Evolutionary conservation across 2,797 vertebrate genomes (phyloP).

Genomic region (Chaenodraco wilsoni): DNA sequence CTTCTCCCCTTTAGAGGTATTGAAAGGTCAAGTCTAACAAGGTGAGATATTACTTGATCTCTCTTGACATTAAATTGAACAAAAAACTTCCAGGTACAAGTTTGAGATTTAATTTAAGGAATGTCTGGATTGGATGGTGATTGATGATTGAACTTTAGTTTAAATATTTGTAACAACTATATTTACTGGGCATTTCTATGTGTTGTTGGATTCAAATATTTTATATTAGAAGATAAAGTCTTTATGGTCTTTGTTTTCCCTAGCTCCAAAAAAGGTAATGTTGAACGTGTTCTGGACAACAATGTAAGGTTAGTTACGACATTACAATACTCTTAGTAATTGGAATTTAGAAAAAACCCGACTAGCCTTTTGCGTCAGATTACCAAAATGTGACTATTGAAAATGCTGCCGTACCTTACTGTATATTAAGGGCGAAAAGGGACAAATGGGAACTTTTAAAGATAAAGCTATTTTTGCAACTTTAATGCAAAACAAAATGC

Average conservation of each 20-base stretch:
- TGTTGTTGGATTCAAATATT: neutral
- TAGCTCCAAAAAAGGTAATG: too few species aligned
- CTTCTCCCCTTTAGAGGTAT: neutral
- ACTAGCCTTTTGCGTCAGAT: neutral
- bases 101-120: neutral
- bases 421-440: too few species aligned
- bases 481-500: neutral
- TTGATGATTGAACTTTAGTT: neutral
- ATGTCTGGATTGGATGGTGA: neutral
- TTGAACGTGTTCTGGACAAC: neutral
- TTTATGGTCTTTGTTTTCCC: too few species aligned
- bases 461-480: neutral
- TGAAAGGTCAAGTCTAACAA: slow-evolving; percentile 30
- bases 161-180: neutral
- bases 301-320: neutral
- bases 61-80: neutral
- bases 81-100: neutral
- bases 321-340: too few species aligned
- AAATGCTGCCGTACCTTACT: too few species aligned
- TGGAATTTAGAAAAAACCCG: too few species aligned
- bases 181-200: neutral
- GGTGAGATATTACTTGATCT: neutral
- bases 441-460: neutral
- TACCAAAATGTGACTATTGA: neutral
- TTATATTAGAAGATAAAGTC: neutral